Conservation (phyloP, 2,888 invertebrate species). For the Pasiphila rectangulata region DNA sequence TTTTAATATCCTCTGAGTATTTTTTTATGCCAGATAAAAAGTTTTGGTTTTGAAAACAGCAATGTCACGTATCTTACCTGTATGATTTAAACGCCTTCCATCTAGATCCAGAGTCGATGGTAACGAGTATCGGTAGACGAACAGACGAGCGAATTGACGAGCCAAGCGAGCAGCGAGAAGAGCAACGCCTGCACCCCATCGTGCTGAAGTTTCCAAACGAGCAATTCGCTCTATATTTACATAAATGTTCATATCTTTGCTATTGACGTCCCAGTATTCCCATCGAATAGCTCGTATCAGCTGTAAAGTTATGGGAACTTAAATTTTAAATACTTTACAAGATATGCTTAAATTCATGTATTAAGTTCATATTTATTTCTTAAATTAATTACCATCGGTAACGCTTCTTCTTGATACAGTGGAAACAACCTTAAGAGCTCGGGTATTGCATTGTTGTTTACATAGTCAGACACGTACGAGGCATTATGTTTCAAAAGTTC, state of each 20-base stretch:
- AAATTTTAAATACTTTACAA: no score
- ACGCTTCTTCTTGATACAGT: conserved; percentile 45
- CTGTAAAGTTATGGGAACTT: conserved; percentile 37
- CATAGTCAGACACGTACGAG: conserved; percentile 77
- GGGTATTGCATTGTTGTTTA: conserved; percentile 81
- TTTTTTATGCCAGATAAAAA: no score
- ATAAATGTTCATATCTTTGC: conserved; percentile 51
- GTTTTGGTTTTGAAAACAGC: neutral
- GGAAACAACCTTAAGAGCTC: conserved; percentile 72
- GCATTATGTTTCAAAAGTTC: conserved; percentile 80
- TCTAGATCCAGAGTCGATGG: conserved; percentile 66
- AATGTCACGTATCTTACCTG: conserved; percentile 58
- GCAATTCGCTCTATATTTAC: conserved; percentile 69
- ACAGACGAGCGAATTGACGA: conserved; percentile 70
- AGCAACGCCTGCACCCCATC: conserved; percentile 77
- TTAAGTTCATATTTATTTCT: no score
- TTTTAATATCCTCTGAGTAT: no score
- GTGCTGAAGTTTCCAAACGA: conserved; percentile 80
- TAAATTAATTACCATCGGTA: conserved; percentile 54
- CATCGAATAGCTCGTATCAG: conserved; percentile 76
- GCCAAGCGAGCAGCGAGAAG: conserved; percentile 79
- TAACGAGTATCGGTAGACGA: conserved; percentile 79
- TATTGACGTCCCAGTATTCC: conserved; percentile 74
- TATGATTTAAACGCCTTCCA: conserved; percentile 70
- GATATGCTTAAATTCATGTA: no score